A percentile compares a stretch with the other conserved stretches of the same genome.
These are phyloP conservation scores for Hemaris fuciformis DNA, from an alignment of 2,888 invertebrate genomes.

Conservation along the genomic window DNA sequence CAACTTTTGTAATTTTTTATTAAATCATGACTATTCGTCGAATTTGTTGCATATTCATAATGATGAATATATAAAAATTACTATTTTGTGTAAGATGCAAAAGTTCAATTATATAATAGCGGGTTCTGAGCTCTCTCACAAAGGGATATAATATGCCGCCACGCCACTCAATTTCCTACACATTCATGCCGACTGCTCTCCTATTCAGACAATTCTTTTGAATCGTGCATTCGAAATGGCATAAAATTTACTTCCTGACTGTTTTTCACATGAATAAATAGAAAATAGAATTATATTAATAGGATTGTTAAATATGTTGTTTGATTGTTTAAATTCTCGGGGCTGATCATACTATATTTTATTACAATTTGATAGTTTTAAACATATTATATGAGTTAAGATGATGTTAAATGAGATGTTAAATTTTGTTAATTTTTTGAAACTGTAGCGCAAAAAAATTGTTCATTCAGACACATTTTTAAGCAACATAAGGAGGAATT, in stretches of 20 bases:
- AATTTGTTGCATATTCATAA: neutral
- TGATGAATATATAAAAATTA: neutral
- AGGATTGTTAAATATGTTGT: neutral
- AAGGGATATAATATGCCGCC: constrained; percentile 31
- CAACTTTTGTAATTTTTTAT: neutral
- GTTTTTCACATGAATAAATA: neutral
- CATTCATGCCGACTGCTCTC: constrained; percentile 23
- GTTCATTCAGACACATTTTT: too few species aligned
- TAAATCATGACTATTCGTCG: neutral
- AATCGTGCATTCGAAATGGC: neutral
- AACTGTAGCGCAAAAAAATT: too few species aligned
- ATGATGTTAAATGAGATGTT: too few species aligned
- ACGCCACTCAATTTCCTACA: constrained; percentile 38
- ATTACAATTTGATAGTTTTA: too few species aligned
- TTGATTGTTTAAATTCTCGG: neutral
- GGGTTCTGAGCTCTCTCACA: constrained; percentile 19
- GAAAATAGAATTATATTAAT: neutral
- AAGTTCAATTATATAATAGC: neutral
- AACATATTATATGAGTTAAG: too few species aligned
- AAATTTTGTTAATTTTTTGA: too few species aligned
- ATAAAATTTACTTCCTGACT: neutral
- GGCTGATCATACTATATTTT: too few species aligned
- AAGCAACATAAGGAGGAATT: too few species aligned
- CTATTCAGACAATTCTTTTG: constrained; percentile 28
- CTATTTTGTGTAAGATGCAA: neutral